Conservation (phyloP, 1,140 invertebrate genomes). For the Anadara kagoshimensis region DNA sequence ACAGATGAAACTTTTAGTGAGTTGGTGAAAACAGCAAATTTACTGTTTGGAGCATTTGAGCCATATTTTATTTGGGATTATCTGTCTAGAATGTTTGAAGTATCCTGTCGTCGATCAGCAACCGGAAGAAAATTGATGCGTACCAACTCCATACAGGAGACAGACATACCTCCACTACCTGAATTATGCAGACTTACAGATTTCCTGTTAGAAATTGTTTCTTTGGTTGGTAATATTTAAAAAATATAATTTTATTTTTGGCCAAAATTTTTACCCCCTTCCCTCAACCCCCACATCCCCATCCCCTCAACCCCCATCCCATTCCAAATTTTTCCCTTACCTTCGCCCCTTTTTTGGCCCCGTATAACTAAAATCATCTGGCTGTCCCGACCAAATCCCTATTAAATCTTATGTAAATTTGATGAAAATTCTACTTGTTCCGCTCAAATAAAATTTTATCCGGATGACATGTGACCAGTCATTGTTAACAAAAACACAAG, state of each 20-base stretch:
- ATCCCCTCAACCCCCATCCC: too few species aligned
- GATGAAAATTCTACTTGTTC: too few species aligned
- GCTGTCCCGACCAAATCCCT: too few species aligned
- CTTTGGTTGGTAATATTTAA: conserved; percentile 74
- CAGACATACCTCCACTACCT: conserved; percentile 58
- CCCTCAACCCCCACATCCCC: too few species aligned
- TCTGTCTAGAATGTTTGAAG: conserved; percentile 82
- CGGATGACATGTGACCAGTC: too few species aligned
- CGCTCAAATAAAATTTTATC: too few species aligned
- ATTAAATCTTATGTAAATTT: too few species aligned
- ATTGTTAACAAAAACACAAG: too few species aligned
- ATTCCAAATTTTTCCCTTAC: too few species aligned
- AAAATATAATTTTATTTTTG: neutral
- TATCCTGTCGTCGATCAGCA: conserved; percentile 75
- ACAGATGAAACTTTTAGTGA: conserved; percentile 63
- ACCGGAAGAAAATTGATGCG: conserved; percentile 26
- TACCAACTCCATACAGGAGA: conserved; percentile 30
- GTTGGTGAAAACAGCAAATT: conserved; percentile 88
- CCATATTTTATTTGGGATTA: conserved; percentile 92
- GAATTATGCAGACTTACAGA: conserved; percentile 83
- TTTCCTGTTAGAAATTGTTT: conserved; percentile 86
- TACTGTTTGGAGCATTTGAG: conserved; percentile 89
- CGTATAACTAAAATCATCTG: too few species aligned
- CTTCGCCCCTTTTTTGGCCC: too few species aligned
- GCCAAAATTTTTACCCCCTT: too few species aligned